Base-by-base conservation (phyloP, 2,888 invertebrate genomes). In the Mayetiola destructor region DNA sequence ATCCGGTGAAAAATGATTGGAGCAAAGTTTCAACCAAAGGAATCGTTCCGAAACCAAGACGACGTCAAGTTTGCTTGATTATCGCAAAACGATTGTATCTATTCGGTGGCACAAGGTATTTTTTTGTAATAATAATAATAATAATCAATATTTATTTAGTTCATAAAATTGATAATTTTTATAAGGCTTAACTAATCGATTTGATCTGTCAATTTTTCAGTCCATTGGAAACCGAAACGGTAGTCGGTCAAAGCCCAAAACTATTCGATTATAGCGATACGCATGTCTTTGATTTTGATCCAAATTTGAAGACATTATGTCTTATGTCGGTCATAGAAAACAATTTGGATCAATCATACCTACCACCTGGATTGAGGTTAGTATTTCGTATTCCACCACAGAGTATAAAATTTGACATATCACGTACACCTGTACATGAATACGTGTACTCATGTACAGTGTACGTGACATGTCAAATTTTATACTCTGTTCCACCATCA, bases 101-200 rank as follows among this genome's bases (percentile, higher is more conserved):
- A 58, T 94, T 94, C 75, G 93, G 93, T 53, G 94, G 94, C 39
- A 92, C 92, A 58, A 91, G 89, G 85, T 87, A 71, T 66, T 53
- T 27, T 58, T 48, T 48, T 54, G 9, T 18, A 3, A 54, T 32
- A 3, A 21, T 4, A 52, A 21, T 40, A 12, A 39, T 42, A 42
- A 42, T 42, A n/a, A 42, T 4, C 42, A 39, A 14, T 5, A 29
- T 52, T n/a, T 14, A 27, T 29, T 23, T 48, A 10, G n/a, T n/a
- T n/a, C n/a, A n/a, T n/a, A n/a, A 16, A 53, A 32, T 18, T 32
- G 18, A 12, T 57, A 32, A 37, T 23, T 36, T 56, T 59, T 60
- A 10, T 40, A 52, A 52, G 35, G 16, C 10, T 55, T 23, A 12
- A 14, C 48, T 35, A 20, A 16, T 40, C 20, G 21, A 39, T 10